These are phyloP conservation scores for Bolborhynchus lineola DNA, from an alignment of 2,113 vertebrate species.

Conservation along the genomic window DNA sequence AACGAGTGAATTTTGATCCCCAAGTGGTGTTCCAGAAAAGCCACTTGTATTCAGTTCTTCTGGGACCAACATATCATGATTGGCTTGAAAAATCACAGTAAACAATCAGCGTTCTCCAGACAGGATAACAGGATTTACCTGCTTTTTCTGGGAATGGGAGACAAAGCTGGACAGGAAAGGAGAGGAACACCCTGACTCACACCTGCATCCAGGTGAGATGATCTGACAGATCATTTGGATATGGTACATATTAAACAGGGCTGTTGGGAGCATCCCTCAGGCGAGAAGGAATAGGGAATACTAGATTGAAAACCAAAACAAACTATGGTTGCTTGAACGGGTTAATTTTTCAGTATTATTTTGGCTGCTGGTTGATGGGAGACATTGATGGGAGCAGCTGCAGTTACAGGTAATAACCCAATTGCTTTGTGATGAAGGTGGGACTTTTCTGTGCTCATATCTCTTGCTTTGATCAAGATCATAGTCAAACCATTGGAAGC, in stretches of 20 bases:
- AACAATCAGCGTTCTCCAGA: not conserved
- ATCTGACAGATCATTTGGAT: not conserved
- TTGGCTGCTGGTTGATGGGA: not conserved
- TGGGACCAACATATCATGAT: not conserved
- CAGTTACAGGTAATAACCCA: accelerated
- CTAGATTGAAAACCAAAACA: not conserved
- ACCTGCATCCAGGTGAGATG: not conserved
- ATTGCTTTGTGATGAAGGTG: not conserved
- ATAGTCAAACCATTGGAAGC: not conserved
- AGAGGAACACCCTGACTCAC: not conserved
- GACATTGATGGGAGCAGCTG: not conserved
- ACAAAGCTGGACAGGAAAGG: conserved; percentile 8
- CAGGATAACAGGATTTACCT: conserved; percentile 52
- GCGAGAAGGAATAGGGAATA: not conserved
- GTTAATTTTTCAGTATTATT: not conserved
- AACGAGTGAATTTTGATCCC: not conserved
- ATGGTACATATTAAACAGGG: not conserved
- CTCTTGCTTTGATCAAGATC: not conserved
- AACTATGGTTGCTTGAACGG: not conserved
- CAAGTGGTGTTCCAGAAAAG: not conserved
- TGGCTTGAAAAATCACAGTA: not conserved
- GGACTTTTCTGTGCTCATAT: not conserved
- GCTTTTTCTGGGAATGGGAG: conserved; percentile 22
- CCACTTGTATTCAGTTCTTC: not conserved
- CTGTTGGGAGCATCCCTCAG: not conserved